phyloP scores from a whole-genome alignment of 2,113 vertebrate species.

The Phalacrocorax carbo region DNA sequence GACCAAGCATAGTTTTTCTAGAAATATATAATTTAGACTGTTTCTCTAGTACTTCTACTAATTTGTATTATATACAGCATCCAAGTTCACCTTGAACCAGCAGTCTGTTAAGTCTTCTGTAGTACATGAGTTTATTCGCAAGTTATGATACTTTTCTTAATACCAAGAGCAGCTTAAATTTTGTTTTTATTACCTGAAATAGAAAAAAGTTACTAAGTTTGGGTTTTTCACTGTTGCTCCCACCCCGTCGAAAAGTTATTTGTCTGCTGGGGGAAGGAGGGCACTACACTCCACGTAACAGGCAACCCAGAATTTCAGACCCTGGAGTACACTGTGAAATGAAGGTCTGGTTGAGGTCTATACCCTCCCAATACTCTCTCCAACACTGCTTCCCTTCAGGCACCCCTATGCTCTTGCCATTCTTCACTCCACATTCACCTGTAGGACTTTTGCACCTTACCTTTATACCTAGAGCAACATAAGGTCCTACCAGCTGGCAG shows the following conservation, averaged over 20 bases:
- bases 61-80: not conserved
- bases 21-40: accelerated
- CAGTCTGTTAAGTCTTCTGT: not conserved
- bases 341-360: not conserved
- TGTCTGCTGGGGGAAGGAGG: not conserved
- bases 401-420: accelerated
- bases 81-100: not conserved
- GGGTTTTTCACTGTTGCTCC: not conserved
- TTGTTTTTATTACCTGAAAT: constrained; percentile 56
- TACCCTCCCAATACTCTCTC: not conserved
- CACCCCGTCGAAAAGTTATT: not conserved
- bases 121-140: accelerated
- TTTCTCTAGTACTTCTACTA: not conserved
- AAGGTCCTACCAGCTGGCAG: not conserved
- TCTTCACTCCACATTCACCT: not conserved
- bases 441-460: not conserved
- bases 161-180: not conserved
- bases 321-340: not conserved
- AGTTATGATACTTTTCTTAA: not conserved
- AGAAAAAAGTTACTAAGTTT: not conserved
- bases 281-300: not conserved
- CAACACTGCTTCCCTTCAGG: not conserved
- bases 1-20: not conserved
- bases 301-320: not conserved
- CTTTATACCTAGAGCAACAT: not conserved